Percentiles rank a stretch among this genome's conserved stretches.
phyloP scores from a whole-genome alignment of 2,888 invertebrate genomes.

The Andrena camellia region DNA sequence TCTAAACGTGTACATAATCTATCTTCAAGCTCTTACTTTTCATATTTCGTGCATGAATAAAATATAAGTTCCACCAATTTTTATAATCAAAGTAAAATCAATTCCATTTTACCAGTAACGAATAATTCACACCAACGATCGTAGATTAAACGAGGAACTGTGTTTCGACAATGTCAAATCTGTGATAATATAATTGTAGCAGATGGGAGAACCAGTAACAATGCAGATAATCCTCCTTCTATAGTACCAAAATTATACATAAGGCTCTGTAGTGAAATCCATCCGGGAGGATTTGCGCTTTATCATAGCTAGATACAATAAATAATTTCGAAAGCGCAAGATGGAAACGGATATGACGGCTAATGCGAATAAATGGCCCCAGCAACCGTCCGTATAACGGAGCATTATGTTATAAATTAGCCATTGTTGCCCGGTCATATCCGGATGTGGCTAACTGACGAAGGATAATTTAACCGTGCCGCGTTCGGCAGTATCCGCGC shows the following conservation, averaged over 20 bases:
- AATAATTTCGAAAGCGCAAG: conserved; percentile 68
- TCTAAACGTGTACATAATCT: too few relatives aligned
- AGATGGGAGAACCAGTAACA: not conserved
- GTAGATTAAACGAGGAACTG: not conserved
- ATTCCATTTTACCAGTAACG: not conserved
- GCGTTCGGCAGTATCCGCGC: conserved; percentile 67
- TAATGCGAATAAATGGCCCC: conserved; percentile 81
- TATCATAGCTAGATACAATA: conserved; percentile 51
- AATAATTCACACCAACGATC: not conserved
- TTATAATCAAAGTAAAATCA: not conserved
- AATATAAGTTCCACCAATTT: not conserved
- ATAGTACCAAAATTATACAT: not conserved
- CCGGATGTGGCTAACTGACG: conserved; percentile 80
- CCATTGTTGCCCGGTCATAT: conserved; percentile 78
- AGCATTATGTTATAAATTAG: conserved; percentile 81
- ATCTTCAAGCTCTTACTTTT: too few relatives aligned
- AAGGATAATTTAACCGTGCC: conserved; percentile 81
- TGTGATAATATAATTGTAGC: not conserved
- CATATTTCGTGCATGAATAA: not conserved
- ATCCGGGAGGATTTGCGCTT: conserved; percentile 36
- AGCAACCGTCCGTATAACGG: conserved; percentile 72
- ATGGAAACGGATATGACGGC: conserved; percentile 72
- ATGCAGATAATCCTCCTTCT: not conserved
- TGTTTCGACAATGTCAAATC: not conserved
- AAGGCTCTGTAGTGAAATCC: conserved; percentile 16